Percentiles rank a stretch among this genome's conserved stretches.
Conservation (phyloP, 53 echinoderm and acorn worm genomes). For the Actinopyga echinites region DNA sequence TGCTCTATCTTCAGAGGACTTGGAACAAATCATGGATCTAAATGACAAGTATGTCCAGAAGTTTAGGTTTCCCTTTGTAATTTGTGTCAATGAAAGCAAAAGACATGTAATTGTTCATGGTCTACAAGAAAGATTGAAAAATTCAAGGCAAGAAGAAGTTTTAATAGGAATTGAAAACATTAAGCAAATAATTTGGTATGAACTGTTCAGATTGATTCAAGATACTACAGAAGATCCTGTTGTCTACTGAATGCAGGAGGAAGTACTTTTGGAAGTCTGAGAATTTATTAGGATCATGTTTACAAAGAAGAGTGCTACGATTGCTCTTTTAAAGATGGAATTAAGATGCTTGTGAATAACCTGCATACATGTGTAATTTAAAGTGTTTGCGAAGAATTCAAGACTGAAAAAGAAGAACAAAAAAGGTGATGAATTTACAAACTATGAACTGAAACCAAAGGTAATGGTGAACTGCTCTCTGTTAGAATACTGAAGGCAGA, state of each 20-base stretch:
- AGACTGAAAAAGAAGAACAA: too few species aligned
- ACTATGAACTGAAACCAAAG: too few species aligned
- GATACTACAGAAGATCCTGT: slow-evolving; percentile 18
- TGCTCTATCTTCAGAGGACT: background rate
- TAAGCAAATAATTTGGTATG: slow-evolving; percentile 49
- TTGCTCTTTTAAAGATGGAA: too few species aligned
- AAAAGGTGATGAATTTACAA: too few species aligned
- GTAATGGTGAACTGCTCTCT: too few species aligned
- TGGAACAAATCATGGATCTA: background rate
- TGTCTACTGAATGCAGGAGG: background rate
- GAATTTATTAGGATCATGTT: too few species aligned
- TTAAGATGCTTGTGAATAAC: too few species aligned
- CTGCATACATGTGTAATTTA: too few species aligned
- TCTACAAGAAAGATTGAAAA: slow-evolving; percentile 4
- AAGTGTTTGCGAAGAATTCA: too few species aligned
- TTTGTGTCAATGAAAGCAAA: slow-evolving; percentile 45
- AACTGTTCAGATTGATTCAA: slow-evolving; percentile 13
- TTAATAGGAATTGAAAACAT: slow-evolving; percentile 13
- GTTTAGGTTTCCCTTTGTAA: slow-evolving; percentile 46
- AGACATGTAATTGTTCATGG: slow-evolving; percentile 15
- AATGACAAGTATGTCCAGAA: slow-evolving; percentile 32
- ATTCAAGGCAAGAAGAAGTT: slow-evolving; percentile 21
- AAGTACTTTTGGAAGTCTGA: too few species aligned
- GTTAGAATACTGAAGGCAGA: too few species aligned
- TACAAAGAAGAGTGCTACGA: too few species aligned